phyloP scores from a whole-genome alignment of 2,113 vertebrate genomes.

The Thoracochromis brauschi region DNA sequence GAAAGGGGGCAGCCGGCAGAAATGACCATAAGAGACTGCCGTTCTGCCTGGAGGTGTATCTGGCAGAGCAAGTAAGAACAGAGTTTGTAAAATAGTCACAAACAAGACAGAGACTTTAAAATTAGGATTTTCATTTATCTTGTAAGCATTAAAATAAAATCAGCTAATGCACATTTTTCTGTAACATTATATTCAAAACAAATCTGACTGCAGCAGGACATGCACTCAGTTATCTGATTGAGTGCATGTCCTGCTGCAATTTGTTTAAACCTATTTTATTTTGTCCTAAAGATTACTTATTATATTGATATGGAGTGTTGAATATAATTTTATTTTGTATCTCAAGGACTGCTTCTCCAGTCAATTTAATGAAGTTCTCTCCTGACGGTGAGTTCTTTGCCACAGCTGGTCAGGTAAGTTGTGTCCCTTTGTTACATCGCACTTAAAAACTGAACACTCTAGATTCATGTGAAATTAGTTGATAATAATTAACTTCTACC shows the following conservation, averaged over 20 bases:
- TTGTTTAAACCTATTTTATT: not conserved
- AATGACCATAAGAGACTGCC: constrained; percentile 33
- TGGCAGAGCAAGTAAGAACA: constrained; percentile 92
- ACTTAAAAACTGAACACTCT: not conserved
- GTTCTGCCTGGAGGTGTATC: constrained; percentile 82
- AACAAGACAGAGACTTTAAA: not conserved
- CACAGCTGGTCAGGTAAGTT: constrained; percentile 86
- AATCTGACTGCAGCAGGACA: not conserved
- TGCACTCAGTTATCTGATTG: not conserved
- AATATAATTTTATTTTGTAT: not conserved
- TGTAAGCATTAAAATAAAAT: not conserved
- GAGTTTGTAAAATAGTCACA: not conserved
- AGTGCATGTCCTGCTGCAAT: not conserved
- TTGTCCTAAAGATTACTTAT: not conserved
- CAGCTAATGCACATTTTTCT: not conserved
- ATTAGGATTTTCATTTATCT: not conserved
- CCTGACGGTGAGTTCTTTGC: constrained; percentile 97
- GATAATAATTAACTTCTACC: not conserved
- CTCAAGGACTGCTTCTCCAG: constrained; percentile 83
- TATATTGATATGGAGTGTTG: not conserved
- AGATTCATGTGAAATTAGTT: not conserved
- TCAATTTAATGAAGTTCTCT: constrained; percentile 92
- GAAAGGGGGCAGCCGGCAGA: constrained; percentile 25
- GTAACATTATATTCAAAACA: not conserved
- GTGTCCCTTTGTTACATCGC: not conserved